Percentiles rank a stretch among this genome's conserved stretches.
Evolutionary conservation across 2,797 vertebrate genomes (phyloP).

Genomic region (Pelobates cultripes): DNA sequence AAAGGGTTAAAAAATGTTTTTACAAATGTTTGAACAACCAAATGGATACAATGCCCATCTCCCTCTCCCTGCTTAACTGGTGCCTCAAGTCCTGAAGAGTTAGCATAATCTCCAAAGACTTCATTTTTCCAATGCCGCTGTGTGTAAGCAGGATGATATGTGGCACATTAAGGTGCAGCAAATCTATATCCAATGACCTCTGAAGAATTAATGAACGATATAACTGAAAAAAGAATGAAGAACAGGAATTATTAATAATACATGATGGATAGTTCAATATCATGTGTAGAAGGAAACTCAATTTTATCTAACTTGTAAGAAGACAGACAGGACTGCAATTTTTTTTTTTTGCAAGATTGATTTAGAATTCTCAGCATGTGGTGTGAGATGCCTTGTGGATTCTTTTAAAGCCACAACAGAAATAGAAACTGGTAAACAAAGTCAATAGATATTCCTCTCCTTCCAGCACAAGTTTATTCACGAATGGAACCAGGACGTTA

Average conservation of each 20-base stretch:
- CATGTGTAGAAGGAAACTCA: constrained; percentile 48
- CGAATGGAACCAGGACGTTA: neutral
- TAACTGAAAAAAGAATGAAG: constrained; percentile 21
- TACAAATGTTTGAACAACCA: no score
- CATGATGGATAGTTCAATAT: constrained; percentile 52
- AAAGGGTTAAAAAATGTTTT: no score
- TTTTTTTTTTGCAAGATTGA: constrained; percentile 45
- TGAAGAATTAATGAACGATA: constrained; percentile 53
- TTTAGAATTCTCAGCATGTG: constrained; percentile 55
- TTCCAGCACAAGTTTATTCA: constrained; percentile 35
- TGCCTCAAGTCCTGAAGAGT: neutral
- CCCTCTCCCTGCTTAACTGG: neutral
- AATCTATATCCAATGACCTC: constrained; percentile 54
- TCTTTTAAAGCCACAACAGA: constrained; percentile 53
- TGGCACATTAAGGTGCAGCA: constrained; percentile 34
- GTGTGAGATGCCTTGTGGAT: constrained; percentile 52
- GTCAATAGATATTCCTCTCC: constrained; percentile 49
- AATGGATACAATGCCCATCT: no score
- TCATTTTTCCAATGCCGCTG: constrained; percentile 15
- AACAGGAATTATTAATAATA: constrained; percentile 53
- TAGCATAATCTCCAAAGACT: constrained; percentile 20
- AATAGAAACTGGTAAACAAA: constrained; percentile 54
- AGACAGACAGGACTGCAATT: constrained; percentile 41
- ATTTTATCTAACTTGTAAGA: constrained; percentile 55
- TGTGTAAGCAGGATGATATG: constrained; percentile 17